Evolutionary conservation across 2,797 vertebrate species (phyloP).

Genomic region (Calcarius lapponicus): DNA sequence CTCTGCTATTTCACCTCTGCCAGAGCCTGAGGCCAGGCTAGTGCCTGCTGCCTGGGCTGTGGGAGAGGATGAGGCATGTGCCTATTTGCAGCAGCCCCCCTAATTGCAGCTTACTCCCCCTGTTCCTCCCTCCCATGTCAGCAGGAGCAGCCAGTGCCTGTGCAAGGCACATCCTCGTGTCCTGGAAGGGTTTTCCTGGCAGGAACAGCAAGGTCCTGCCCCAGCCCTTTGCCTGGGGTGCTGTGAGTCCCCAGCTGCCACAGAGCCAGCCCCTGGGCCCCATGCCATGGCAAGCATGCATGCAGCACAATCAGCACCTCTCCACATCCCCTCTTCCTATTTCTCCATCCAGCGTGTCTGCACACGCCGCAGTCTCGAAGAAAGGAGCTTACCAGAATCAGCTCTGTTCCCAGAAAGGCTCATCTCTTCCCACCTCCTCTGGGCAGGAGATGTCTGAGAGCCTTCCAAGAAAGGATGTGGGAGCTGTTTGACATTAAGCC

Average conservation of each 20-base stretch:
- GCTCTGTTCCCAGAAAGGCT: neutral
- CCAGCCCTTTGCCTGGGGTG: neutral
- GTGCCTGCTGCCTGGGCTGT: neutral
- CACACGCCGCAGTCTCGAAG: neutral
- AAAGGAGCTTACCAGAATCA: neutral
- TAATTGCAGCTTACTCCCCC: too few relatives aligned
- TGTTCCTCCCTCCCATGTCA: fast-evolving
- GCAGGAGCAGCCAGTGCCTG: neutral
- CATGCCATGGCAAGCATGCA: fast-evolving
- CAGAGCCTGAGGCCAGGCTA: neutral
- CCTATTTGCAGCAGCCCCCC: neutral
- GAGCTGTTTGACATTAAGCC: fast-evolving
- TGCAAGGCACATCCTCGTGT: neutral
- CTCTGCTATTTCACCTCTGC: neutral
- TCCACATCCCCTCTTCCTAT: neutral
- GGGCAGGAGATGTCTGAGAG: neutral
- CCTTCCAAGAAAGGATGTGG: neutral
- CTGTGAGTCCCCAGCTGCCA: neutral
- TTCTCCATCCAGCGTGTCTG: neutral
- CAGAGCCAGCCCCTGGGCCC: neutral
- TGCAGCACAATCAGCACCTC: neutral
- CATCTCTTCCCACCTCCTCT: neutral
- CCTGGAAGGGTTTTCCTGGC: neutral
- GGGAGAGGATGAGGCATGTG: neutral
- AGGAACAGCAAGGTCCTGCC: neutral